Percentiles rank a stretch among this genome's conserved stretches.
Conservation (phyloP, 2,113 vertebrate species). For the Dryoscopus gambensis region DNA sequence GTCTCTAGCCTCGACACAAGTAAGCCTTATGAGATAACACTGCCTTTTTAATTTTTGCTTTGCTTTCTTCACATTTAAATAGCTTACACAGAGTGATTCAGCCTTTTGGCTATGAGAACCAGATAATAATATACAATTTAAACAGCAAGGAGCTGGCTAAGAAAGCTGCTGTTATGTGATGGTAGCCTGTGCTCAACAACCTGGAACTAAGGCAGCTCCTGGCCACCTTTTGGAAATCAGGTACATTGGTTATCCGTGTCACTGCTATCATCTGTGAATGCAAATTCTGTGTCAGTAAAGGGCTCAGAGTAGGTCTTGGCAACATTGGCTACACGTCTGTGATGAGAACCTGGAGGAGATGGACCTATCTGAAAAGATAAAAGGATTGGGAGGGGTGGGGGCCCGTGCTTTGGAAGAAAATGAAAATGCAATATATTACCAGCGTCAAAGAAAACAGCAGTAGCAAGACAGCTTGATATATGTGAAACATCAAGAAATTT, state of each 20-base stretch:
- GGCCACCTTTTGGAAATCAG: background rate
- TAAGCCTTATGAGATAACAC: background rate
- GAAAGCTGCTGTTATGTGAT: background rate
- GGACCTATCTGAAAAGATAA: background rate
- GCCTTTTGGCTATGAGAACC: background rate
- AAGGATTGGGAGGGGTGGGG: background rate
- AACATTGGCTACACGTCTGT: background rate
- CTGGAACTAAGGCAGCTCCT: background rate
- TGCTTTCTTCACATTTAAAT: constrained; percentile 18
- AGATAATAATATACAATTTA: constrained; percentile 1
- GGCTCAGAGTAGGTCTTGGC: background rate
- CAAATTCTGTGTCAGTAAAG: background rate
- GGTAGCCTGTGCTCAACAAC: background rate
- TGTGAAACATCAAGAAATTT: background rate
- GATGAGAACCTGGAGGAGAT: background rate
- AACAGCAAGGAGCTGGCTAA: background rate
- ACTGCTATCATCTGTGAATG: background rate
- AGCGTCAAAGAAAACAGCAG: background rate
- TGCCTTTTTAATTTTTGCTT: background rate
- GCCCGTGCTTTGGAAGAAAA: background rate
- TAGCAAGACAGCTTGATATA: background rate
- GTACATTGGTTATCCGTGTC: background rate
- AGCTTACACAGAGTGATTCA: background rate
- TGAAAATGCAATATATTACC: background rate
- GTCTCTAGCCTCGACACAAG: background rate